phyloP scores from a whole-genome alignment of 2,888 invertebrate species.

The Meteorus cinctellus region DNA sequence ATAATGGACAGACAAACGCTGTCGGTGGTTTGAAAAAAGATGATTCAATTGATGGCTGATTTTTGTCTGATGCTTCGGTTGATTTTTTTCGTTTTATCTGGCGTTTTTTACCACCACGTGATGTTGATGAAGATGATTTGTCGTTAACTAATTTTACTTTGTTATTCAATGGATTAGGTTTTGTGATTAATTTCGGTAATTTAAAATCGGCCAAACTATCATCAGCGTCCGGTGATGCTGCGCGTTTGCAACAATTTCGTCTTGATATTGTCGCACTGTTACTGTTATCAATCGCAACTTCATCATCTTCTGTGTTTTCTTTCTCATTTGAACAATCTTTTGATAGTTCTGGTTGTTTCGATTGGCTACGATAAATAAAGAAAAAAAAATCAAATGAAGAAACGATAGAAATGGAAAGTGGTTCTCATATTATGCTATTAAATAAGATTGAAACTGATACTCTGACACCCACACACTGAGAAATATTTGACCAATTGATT shows the following conservation, averaged over 20 bases:
- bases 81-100: conserved; percentile 40
- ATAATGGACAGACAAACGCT: conserved; percentile 67
- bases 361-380: neutral
- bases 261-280: neutral
- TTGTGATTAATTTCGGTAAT: conserved; percentile 57
- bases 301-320: neutral
- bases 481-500: no score
- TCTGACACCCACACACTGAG: no score
- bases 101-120: conserved; percentile 30
- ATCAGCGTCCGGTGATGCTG: conserved; percentile 47
- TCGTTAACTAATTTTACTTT: conserved; percentile 48
- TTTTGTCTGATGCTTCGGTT: conserved; percentile 36
- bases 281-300: neutral
- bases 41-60: conserved; percentile 63
- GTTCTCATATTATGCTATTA: neutral
- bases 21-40: conserved; percentile 62
- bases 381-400: conserved; percentile 10
- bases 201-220: conserved; percentile 67
- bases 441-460: no score
- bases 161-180: neutral
- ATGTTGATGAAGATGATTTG: conserved; percentile 46
- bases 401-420: neutral
- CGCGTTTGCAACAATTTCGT: neutral
- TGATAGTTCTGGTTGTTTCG: neutral
- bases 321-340: conserved; percentile 6